Conservation (phyloP, 2,797 vertebrate genomes). For the Channa striata region DNA sequence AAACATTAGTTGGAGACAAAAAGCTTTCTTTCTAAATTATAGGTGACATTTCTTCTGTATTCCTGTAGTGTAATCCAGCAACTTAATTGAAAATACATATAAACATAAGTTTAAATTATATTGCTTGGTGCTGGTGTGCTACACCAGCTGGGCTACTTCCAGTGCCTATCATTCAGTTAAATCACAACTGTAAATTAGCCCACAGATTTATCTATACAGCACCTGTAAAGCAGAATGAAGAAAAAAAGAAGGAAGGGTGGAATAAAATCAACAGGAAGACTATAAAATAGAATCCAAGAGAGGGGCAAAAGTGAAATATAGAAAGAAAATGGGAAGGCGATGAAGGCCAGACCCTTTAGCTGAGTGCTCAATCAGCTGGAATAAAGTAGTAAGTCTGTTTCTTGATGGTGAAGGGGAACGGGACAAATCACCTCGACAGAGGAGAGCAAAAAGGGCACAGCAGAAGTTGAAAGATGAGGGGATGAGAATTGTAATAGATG, state of each 20-base stretch:
- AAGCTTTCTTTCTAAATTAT: neutral
- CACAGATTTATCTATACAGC: neutral
- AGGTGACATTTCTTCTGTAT: neutral
- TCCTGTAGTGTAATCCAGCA: neutral
- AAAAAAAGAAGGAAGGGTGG: conserved; percentile 11
- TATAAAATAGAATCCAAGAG: conserved; percentile 10
- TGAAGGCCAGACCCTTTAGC: conserved; percentile 61
- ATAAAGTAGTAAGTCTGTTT: conserved; percentile 66
- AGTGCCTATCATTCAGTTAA: neutral
- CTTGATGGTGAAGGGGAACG: conserved; percentile 62
- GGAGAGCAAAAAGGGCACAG: conserved; percentile 68
- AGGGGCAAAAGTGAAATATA: conserved; percentile 1
- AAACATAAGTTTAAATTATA: neutral
- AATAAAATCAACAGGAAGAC: conserved; percentile 13
- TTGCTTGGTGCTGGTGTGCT: rapidly evolving
- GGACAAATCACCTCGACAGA: conserved; percentile 70
- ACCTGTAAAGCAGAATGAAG: conserved; percentile 2
- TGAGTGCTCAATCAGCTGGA: conserved; percentile 73
- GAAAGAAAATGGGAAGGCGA: conserved; percentile 49
- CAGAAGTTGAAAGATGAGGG: conserved; percentile 74
- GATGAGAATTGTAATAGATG: conserved; percentile 73
- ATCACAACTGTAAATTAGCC: conserved; percentile 18
- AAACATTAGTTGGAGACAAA: neutral
- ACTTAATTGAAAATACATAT: neutral
- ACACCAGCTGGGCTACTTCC: neutral